These are phyloP conservation scores for Drosophila oshimai DNA, from an alignment of 1,140 invertebrate genomes.

Conservation along the genomic window DNA sequence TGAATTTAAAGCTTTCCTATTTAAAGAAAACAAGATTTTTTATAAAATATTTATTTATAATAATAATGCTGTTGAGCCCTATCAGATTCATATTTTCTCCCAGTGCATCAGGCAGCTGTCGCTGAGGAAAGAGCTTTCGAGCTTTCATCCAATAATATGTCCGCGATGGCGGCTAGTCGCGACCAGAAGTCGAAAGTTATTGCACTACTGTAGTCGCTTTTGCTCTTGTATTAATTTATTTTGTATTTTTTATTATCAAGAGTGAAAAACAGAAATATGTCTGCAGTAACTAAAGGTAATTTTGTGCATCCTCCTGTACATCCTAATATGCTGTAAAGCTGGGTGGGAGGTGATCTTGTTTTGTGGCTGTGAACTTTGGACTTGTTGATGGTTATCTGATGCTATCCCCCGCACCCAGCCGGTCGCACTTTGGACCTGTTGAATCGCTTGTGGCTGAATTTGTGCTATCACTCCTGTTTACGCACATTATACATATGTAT, in stretches of 20 bases:
- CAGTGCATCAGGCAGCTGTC: conserved; percentile 52
- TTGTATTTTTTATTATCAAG: background rate
- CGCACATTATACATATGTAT: conserved; percentile 9
- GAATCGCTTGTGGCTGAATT: conserved; percentile 32
- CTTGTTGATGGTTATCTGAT: conserved; percentile 62
- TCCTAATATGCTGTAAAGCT: background rate
- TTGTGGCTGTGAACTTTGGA: conserved; percentile 58
- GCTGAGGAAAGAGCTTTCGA: conserved; percentile 37
- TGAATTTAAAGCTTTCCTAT: background rate
- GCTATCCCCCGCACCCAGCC: conserved; percentile 7
- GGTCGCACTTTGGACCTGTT: conserved; percentile 73
- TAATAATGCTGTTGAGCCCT: no score
- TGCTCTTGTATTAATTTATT: conserved; percentile 5
- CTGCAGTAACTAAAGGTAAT: conserved; percentile 68
- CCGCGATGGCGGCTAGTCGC: background rate
- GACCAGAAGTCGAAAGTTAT: conserved; percentile 22
- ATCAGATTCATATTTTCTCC: conserved; percentile 23
- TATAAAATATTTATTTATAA: background rate
- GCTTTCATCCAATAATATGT: conserved; percentile 44
- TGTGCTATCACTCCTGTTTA: conserved; percentile 25
- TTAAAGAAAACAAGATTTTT: background rate
- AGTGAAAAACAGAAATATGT: conserved; percentile 51
- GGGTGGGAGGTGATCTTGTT: background rate
- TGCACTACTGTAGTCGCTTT: background rate
- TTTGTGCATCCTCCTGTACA: no score